Evolutionary conservation across 1,140 invertebrate genomes (phyloP), one percentile per base, ranked within the genome.

Genomic region (Bombus soroeensis): DNA sequence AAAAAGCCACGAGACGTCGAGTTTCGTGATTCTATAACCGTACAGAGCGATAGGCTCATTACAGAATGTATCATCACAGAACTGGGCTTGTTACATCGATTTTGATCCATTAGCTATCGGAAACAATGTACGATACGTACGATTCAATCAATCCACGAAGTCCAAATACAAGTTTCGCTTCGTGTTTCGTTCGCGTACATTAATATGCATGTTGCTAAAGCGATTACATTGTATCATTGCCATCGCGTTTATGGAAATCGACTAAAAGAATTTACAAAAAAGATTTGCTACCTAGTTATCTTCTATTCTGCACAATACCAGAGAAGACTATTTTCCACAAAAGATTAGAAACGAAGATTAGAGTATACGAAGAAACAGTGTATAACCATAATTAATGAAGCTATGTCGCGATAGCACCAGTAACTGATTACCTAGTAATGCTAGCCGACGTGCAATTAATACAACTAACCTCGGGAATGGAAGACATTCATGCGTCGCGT

Each of bases 101-200:
- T 59, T 43, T 59, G 37, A 79, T 64, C 39, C 76, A 9, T 1
- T 32, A 22, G 75, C 32, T 37, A 53, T 68, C 32, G 32, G 10
- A 75, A 62, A 39, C 39, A 32, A 13, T 0, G 3, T 15, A 25
- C 41, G 8, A 28, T 68, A 28, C 3, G 22, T 41, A 34, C 15
- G 25, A 6, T 82, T 75, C 47, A 66, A 82, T 82, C 57, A 74
- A 74, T 34, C 10, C 72, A 4, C 6, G 15, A 32, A n/a, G n/a
- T 25, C n/a, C 39, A 15, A 39, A 43, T 62, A 74, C 25, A 10
- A 28, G 25, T 75, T 64, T 62, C 25, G 6, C 28, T 34, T 71
- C 43, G 62, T 18, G n/a, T 81, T 28, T 28, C 6, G 43, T 39
- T 71, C 28, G n/a, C 25, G 41, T 32, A 22, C 37, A n/a, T 32